Conservation (phyloP, 2,797 vertebrate genomes). For the Premnoplex brunnescens region DNA sequence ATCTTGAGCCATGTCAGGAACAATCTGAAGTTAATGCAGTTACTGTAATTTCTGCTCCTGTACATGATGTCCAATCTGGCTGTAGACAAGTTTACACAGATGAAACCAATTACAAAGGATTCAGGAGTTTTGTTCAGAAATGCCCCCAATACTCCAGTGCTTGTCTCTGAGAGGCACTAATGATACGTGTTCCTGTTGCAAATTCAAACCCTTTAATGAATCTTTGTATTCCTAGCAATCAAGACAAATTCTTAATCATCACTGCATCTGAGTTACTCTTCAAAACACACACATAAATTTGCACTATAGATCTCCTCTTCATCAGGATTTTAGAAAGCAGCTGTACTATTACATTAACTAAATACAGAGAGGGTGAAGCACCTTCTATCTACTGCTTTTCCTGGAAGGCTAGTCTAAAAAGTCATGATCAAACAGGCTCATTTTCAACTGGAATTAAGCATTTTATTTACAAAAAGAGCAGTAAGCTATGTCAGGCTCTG, state of each 20-base stretch:
- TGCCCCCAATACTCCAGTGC: background rate
- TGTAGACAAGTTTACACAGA: accelerated
- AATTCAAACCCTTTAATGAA: background rate
- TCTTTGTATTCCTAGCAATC: background rate
- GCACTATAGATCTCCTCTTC: background rate
- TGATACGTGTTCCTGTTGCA: accelerated
- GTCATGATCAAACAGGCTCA: background rate
- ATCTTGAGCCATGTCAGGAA: background rate
- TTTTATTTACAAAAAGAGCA: background rate
- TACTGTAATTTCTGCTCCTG: background rate
- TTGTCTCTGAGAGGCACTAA: background rate
- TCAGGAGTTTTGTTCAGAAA: background rate
- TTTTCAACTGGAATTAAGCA: background rate
- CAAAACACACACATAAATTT: background rate
- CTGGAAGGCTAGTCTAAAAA: background rate
- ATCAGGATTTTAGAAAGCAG: background rate
- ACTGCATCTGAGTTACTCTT: background rate
- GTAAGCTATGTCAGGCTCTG: background rate
- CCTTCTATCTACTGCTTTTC: background rate
- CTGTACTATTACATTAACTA: background rate
- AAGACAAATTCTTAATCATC: background rate
- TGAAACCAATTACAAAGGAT: background rate
- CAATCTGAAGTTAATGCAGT: background rate
- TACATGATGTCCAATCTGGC: accelerated
- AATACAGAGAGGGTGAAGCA: background rate